Percentiles rank a stretch among this genome's conserved stretches.
Conservation (phyloP, 2,888 invertebrate species). For the Eudemis profundana region DNA sequence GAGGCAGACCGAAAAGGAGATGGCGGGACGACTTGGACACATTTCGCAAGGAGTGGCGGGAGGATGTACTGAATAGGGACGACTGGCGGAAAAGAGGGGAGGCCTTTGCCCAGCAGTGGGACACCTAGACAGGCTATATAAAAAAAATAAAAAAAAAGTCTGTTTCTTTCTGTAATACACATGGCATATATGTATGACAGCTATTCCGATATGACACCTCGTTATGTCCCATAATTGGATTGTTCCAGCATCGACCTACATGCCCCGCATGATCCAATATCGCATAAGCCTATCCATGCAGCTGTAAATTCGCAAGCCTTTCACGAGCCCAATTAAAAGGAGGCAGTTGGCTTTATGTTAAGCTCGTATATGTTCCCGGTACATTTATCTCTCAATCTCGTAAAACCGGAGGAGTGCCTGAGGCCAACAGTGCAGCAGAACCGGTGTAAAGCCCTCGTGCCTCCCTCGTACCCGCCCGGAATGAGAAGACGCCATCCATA, state of each 20-base stretch:
- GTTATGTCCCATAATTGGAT: constrained; percentile 25
- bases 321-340: constrained; percentile 56
- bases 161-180: too few species aligned
- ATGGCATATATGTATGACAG: constrained; percentile 3
- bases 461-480: constrained; percentile 43
- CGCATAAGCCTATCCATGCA: constrained; percentile 45
- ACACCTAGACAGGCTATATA: too few species aligned
- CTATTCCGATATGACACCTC: constrained; percentile 10
- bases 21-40: too few species aligned
- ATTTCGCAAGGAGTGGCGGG: too few species aligned
- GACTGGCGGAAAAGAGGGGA: too few species aligned
- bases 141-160: too few species aligned
- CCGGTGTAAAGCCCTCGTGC: constrained; percentile 56
- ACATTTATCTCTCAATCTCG: constrained; percentile 72
- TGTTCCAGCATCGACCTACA: constrained; percentile 27
- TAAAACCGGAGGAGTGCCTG: constrained; percentile 58
- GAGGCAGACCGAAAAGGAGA: too few species aligned
- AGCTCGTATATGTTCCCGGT: constrained; percentile 61
- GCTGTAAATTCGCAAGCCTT: constrained; percentile 60
- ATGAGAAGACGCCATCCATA: constrained; percentile 13
- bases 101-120: too few species aligned
- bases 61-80: too few species aligned
- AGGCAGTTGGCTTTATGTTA: constrained; percentile 47
- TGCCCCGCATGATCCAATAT: constrained; percentile 21
- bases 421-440: constrained; percentile 69